Evolutionary conservation across 2,797 vertebrate species (phyloP), one percentile per base, ranked within the genome.

Genomic region (Arremon brunneinucha): DNA sequence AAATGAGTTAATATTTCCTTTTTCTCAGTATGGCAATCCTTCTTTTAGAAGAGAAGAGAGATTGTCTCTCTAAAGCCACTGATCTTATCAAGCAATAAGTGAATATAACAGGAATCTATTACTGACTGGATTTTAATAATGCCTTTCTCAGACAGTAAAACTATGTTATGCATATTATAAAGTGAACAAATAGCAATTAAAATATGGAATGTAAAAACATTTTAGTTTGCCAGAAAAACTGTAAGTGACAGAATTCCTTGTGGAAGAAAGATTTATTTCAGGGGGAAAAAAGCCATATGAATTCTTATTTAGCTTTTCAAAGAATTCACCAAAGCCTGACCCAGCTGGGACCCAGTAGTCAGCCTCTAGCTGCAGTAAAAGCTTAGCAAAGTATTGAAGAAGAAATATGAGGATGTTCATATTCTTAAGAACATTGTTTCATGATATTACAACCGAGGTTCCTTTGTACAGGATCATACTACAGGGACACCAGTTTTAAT

Each of bases 401-500:
- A 80, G 68, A 85, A 83, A 75, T 18, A 53, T 46, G 77, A 71
- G 57, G 60, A 68, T 83, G 24, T 81, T 94, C 70, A 62, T 81
- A 49, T 75, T 89, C 68, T 87, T 88, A 68, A 81, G 79, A 96
- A 91, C 43, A 50, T 75, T 81, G 46, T 91, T 95, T 94, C 71
- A 37, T 89, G 68, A 75, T 92, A 91, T 90, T 94, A 65, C 72
- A 92, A 50, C 37, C 75, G 68, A 93, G 82, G 24, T 93, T 95
- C 43, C 57, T 93, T 94, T 95, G 37, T 93, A 83, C 53, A 71
- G n/a, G 62, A 88, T 81, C 57, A 37, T 87, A 90, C 95, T 57
- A 86, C 62, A 62, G 89, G 82, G 96, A 94, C 52, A 75, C 4
- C 14, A 78, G 65, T 50, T 91, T 96, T 93, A 96, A 94, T 95